Percentiles rank a stretch among this genome's conserved stretches.
Evolutionary conservation across 2,113 vertebrate species (phyloP).

Genomic region (Pyxicephalus adspersus): DNA sequence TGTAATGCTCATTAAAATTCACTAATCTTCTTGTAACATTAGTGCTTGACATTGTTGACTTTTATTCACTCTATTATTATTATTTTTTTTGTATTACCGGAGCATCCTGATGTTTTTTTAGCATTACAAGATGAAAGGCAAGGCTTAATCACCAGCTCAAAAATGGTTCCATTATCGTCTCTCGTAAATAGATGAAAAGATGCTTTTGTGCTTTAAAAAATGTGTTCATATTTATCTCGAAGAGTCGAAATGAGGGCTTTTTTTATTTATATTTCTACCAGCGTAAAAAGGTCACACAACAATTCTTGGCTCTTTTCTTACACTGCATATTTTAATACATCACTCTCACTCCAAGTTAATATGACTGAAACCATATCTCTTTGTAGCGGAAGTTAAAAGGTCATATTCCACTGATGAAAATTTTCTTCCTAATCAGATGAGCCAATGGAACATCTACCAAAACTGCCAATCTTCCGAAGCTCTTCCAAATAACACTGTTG

Average conservation of each 20-base stretch:
- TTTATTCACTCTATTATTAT: slow-evolving; percentile 1
- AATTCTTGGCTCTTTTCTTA: slow-evolving; percentile 30
- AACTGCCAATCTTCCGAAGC: slow-evolving; percentile 65
- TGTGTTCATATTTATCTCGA: slow-evolving; percentile 40
- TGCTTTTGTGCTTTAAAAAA: slow-evolving; percentile 12
- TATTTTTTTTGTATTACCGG: slow-evolving; percentile 1
- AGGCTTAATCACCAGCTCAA: slow-evolving; percentile 20
- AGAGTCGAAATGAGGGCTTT: slow-evolving; percentile 26
- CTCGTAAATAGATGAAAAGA: slow-evolving; percentile 16
- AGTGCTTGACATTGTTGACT: neutral
- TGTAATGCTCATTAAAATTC: neutral
- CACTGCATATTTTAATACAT: slow-evolving; percentile 48
- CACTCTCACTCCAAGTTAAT: slow-evolving; percentile 57
- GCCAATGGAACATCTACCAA: slow-evolving; percentile 56
- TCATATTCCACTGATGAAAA: slow-evolving; percentile 61
- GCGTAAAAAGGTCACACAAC: slow-evolving; percentile 50
- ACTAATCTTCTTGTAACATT: neutral
- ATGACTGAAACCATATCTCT: slow-evolving; percentile 58
- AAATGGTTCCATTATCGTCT: neutral
- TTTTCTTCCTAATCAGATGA: slow-evolving; percentile 61
- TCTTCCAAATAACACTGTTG: slow-evolving; percentile 60
- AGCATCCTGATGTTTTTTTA: neutral
- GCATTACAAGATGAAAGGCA: slow-evolving; percentile 30
- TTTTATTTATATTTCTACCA: slow-evolving; percentile 34
- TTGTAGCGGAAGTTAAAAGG: slow-evolving; percentile 62